phyloP scores from a whole-genome alignment of 1,140 invertebrate genomes.

The Achroia grisella region DNA sequence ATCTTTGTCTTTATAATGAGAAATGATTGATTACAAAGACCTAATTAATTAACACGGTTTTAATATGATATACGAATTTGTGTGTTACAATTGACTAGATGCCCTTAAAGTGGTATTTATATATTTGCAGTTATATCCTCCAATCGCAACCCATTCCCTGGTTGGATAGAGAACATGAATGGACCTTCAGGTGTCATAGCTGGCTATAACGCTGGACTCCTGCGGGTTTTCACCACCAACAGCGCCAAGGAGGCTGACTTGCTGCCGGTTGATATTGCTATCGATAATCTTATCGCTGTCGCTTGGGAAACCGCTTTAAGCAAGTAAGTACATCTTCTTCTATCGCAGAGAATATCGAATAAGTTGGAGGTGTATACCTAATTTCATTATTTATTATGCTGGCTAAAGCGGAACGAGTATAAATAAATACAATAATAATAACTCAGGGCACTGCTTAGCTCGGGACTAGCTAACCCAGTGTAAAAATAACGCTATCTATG shows the following conservation, averaged over 20 bases:
- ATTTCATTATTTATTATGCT: too few relatives aligned
- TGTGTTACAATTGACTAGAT: not conserved
- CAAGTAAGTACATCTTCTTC: too few relatives aligned
- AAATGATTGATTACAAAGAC: too few relatives aligned
- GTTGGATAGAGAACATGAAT: conserved; percentile 15
- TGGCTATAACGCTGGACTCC: conserved; percentile 79
- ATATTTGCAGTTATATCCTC: conserved; percentile 13
- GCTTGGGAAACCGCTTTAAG: conserved; percentile 75
- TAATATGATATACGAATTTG: not conserved
- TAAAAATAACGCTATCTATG: too few relatives aligned
- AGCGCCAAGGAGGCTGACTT: conserved; percentile 71
- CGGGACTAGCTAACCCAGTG: too few relatives aligned
- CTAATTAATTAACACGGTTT: too few relatives aligned
- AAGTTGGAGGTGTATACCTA: too few relatives aligned
- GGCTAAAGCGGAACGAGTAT: too few relatives aligned
- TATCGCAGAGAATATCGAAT: too few relatives aligned
- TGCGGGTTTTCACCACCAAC: conserved; percentile 78
- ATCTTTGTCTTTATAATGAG: too few relatives aligned
- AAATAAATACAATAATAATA: too few relatives aligned
- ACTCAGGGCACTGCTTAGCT: too few relatives aligned
- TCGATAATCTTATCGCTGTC: conserved; percentile 82
- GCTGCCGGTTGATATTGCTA: conserved; percentile 85
- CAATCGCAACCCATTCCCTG: conserved; percentile 10
- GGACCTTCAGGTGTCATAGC: conserved; percentile 36
- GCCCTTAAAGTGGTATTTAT: not conserved